Conservation (phyloP, 2,888 invertebrate species). For the Baccha elongata region DNA sequence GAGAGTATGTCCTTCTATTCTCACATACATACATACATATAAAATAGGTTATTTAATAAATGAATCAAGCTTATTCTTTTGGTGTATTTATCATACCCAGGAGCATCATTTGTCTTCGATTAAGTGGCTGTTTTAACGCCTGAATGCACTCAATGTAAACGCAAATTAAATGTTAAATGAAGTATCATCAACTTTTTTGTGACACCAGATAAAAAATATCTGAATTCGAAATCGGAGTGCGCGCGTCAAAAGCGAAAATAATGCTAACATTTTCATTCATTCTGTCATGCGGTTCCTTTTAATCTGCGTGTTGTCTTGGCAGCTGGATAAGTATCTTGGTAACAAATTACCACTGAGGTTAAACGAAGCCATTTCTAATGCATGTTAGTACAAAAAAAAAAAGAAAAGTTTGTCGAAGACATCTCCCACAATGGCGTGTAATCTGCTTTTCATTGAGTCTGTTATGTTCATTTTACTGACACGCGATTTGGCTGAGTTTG, state of each 20-base stretch:
- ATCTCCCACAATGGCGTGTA: conserved; percentile 41
- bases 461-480: conserved; percentile 39
- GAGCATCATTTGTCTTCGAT: conserved; percentile 66
- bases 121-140: conserved; percentile 54
- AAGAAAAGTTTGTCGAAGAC: conserved; percentile 60
- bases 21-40: conserved; percentile 3
- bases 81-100: conserved; percentile 42
- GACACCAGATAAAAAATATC: conserved; percentile 28
- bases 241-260: conserved; percentile 19
- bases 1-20: too few relatives aligned
- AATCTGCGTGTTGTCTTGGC: background rate
- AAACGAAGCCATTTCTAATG: conserved; percentile 61
- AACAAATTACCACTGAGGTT: conserved; percentile 63
- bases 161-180: conserved; percentile 60
- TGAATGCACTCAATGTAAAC: conserved; percentile 46
- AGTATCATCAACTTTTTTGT: conserved; percentile 44
- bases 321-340: conserved; percentile 50
- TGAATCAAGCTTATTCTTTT: conserved; percentile 20
- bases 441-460: conserved; percentile 62
- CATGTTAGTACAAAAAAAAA: too few relatives aligned
- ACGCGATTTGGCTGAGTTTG: background rate
- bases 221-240: background rate
- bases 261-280: conserved; percentile 48
- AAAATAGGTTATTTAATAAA: too few relatives aligned
- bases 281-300: too few relatives aligned